Evolutionary conservation across 2,888 invertebrate species (phyloP).

Genomic region (Siphlonurus alternatus): DNA sequence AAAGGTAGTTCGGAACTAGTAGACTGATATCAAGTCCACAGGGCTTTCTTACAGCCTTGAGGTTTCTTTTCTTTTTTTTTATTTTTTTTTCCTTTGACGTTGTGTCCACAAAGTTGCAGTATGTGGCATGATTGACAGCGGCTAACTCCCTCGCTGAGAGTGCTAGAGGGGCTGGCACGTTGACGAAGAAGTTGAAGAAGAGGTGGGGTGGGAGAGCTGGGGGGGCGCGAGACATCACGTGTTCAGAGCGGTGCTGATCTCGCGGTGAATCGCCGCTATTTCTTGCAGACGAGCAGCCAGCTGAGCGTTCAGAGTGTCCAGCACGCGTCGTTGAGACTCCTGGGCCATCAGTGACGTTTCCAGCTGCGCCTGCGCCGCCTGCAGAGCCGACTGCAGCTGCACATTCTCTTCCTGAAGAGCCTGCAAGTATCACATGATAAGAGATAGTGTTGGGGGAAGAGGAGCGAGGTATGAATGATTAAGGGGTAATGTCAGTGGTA

Average conservation of each 20-base stretch:
- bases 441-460: too few relatives aligned
- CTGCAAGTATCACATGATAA: constrained; percentile 24
- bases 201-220: constrained; percentile 1
- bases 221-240: constrained; percentile 34
- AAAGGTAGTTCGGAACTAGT: too few relatives aligned
- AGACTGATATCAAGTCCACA: too few relatives aligned
- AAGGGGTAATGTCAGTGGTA: not conserved
- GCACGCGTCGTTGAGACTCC: constrained; percentile 62
- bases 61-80: too few relatives aligned
- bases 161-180: constrained; percentile 2
- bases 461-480: too few relatives aligned
- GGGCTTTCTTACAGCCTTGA: too few relatives aligned
- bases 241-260: constrained; percentile 63
- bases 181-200: not conserved
- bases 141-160: too few relatives aligned
- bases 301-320: constrained; percentile 68
- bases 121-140: too few relatives aligned
- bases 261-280: constrained; percentile 64
- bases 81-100: too few relatives aligned
- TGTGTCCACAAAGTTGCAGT: too few relatives aligned
- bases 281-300: constrained; percentile 64
- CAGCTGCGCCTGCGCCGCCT: constrained; percentile 60
- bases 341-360: constrained; percentile 63
- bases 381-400: constrained; percentile 46
- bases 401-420: constrained; percentile 44